Evolutionary conservation across 2,113 vertebrate genomes (phyloP).

Genomic region (Oreochromis tanganicae): DNA sequence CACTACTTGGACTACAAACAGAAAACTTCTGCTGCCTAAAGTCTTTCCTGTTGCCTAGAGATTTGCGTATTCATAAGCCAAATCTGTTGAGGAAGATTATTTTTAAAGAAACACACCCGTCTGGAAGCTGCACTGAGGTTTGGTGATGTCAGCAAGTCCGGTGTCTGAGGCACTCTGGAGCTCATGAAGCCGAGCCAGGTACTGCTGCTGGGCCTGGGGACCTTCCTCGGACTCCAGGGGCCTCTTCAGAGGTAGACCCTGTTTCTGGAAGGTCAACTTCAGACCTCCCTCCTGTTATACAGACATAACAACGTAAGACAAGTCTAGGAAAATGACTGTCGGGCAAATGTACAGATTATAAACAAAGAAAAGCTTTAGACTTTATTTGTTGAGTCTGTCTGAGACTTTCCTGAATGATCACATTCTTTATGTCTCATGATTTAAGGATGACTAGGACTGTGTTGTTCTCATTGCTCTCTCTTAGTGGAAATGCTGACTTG

Average conservation of each 20-base stretch:
- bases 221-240: conserved; percentile 85
- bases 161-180: conserved; percentile 89
- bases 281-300: conserved; percentile 91
- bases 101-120: conserved; percentile 63
- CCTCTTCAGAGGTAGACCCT: conserved; percentile 88
- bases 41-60: not conserved
- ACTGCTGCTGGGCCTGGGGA: conserved; percentile 87
- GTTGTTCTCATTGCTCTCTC: not conserved
- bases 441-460: not conserved
- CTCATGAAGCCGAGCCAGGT: conserved; percentile 87
- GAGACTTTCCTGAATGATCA: not conserved
- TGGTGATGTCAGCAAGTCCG: conserved; percentile 85
- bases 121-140: conserved; percentile 75
- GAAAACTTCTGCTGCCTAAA: not conserved
- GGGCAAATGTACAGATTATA: not conserved
- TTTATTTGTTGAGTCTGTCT: not conserved
- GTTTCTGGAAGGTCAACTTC: conserved; percentile 99
- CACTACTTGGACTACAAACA: not conserved
- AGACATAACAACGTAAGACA: not conserved
- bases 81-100: not conserved
- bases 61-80: not conserved
- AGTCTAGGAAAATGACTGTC: not conserved
- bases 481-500: not conserved
- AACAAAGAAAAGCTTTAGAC: not conserved
- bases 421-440: not conserved